Evolutionary conservation across 2,888 invertebrate species (phyloP), one percentile per base, ranked within the genome.

Genomic region (Autographa pulchrina): DNA sequence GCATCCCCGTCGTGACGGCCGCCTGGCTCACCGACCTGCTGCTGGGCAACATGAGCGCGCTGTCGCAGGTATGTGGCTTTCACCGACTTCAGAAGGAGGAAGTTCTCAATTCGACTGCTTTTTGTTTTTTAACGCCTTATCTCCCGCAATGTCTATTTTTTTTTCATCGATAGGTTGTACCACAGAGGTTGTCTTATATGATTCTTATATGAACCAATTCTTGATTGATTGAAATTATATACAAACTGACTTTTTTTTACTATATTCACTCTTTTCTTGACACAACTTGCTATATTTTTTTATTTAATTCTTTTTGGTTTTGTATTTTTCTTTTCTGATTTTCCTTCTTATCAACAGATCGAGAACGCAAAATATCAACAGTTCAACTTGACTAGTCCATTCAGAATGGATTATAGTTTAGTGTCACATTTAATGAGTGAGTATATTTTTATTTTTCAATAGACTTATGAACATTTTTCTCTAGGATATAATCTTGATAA

Each of bases 21-120:
- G 97, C 98, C 82, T 99, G 99, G 99, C 94, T 99, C 78, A 98
- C 98, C 48, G 99, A 99, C 91, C 96, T 99, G 66, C 96, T 99
- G 89, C 97, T 99, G 70, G 99, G 99, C 0, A 98, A 99, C 91
- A 97, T 98, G 91, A 97, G 97, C 76, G 98, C 98, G 0, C 94
- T 99, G 56, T 97, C 97, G 75, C 98, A 98, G 92, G 97, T 95
- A 18, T 0, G 65, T 52, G 5, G 9, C 35, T 8, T 35, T 8
- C 35, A 35, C 35, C 8, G 0, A 5, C 6, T 35, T 35, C 25
- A 25, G 25, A 25, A 25, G 25, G 25, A 25, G 25, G 25, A 25
- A 25, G 2, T 25, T 25, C 25, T 25, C 25, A 25, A 25, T 25
- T 25, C 25, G 25, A 25, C 25, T 25, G 25, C 25, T 25, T 25